Evolutionary conservation across 2,888 invertebrate genomes (phyloP).

Genomic region (Caenorhabditis imperialis): DNA sequence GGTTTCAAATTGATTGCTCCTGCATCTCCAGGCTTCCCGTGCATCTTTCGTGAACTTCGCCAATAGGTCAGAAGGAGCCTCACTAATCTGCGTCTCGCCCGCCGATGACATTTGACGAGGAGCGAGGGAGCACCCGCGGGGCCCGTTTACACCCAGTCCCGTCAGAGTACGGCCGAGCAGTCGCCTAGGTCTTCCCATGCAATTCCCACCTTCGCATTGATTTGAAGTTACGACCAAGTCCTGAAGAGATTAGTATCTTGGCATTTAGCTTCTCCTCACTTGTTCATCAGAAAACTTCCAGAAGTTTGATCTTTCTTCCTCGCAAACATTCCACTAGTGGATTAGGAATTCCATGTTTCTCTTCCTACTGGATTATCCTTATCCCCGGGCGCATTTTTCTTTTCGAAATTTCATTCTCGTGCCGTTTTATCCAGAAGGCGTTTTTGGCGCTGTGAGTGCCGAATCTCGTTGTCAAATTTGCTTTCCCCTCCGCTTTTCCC

Average conservation of each 20-base stretch:
- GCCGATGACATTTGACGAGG: conserved; percentile 27
- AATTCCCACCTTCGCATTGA: conserved; percentile 30
- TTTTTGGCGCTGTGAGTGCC: conserved; percentile 10
- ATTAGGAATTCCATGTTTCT: no score
- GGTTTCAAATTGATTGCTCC: conserved; percentile 44
- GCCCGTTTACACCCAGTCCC: conserved; percentile 47
- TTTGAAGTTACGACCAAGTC: no score
- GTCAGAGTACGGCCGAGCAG: conserved; percentile 50
- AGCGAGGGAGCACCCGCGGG: conserved; percentile 17
- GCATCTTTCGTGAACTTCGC: conserved; percentile 40
- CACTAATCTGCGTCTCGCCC: conserved; percentile 28
- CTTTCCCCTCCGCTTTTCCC: conserved; percentile 11
- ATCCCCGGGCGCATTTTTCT: conserved; percentile 8
- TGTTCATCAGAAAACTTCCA: no score
- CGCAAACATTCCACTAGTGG: no score
- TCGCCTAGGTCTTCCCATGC: conserved; percentile 25
- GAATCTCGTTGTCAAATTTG: conserved; percentile 35
- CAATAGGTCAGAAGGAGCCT: conserved; percentile 41
- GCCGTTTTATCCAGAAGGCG: no score
- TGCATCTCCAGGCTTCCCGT: conserved; percentile 10
- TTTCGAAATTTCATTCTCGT: no score
- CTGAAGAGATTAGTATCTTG: no score
- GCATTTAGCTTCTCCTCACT: no score
- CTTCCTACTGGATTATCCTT: conserved; percentile 4
- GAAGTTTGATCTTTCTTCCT: no score